Evolutionary conservation across 2,888 invertebrate species (phyloP), one percentile per base, ranked within the genome.

Genomic region (Lapara coniferarum): DNA sequence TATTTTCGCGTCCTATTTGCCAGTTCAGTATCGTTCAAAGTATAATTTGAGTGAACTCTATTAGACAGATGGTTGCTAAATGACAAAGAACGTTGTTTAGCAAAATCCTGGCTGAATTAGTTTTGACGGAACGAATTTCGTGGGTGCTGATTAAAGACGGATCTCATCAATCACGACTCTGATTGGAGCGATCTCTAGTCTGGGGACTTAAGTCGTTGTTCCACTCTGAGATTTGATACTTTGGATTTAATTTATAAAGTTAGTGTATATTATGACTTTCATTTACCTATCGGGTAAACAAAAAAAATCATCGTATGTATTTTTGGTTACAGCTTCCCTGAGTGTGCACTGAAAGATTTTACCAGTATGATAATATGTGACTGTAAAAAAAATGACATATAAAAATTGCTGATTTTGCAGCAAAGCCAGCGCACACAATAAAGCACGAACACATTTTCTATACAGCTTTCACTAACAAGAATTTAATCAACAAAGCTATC

Each of bases 91-190:
- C 63, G 49, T 49, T 63, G 63, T 63, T 63, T 49, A 16, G 59
- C 44, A 63, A 63, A 63, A 49, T 63, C 63, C 63, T 46, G 12
- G 1, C 19, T 14, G 49, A 63, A 63, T 63, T 49, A 19, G 19
- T 63, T 63, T 46, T 19, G 63, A 19, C 63, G 10, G 63, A 16
- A 46, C 46, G 25, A 56, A 63, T 46, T 63, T 49, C 63, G 55
- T 19, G 19, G 19, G 49, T 46, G 63, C 63, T 63, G 49, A 63
- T 63, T 63, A 63, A 63, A 63, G 63, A 63, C 13, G 19, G 63
- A 63, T 63, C 63, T 63, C 63, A 63, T 63, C 19, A 63, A 63
- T 63, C 46, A 63, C 46, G 19, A 19, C 63, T 63, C 63, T 46
- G 63, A 63, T 49, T 49, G 49, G 63, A 59, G 5, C 63, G 46